Percentiles rank a stretch among this genome's conserved stretches.
Evolutionary conservation across 2,797 vertebrate genomes (phyloP).

Genomic region (Muscicapa comitata): DNA sequence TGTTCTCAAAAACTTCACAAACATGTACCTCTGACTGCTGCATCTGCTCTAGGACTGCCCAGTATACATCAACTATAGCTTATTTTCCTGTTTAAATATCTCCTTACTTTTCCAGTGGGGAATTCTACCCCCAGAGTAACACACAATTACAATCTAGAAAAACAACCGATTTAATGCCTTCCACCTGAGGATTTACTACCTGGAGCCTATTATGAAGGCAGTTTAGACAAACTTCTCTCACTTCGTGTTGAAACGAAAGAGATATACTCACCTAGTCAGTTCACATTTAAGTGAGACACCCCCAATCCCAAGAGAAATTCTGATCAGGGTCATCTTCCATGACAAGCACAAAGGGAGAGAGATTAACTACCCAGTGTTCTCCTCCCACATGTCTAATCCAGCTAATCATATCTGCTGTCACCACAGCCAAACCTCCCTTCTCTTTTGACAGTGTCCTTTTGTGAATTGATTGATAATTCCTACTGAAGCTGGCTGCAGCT

Average conservation of each 20-base stretch:
- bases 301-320: neutral
- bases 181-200: neutral
- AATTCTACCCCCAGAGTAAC: neutral
- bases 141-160: neutral
- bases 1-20: neutral
- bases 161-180: neutral
- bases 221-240: neutral
- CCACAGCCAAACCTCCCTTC: neutral
- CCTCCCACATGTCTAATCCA: neutral
- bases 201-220: neutral
- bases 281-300: neutral
- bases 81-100: neutral
- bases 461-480: neutral
- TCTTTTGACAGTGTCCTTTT: neutral
- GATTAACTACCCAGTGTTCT: neutral
- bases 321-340: neutral
- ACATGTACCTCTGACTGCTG: neutral
- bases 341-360: neutral
- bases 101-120: neutral
- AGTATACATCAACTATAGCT: neutral
- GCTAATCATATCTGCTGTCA: neutral
- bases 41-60: neutral
- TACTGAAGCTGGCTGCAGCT: neutral
- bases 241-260: fast-evolving
- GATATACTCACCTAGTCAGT: neutral